Conservation (phyloP, 64 coral and sea anemone species). For the Pocillopora damicornis region DNA sequence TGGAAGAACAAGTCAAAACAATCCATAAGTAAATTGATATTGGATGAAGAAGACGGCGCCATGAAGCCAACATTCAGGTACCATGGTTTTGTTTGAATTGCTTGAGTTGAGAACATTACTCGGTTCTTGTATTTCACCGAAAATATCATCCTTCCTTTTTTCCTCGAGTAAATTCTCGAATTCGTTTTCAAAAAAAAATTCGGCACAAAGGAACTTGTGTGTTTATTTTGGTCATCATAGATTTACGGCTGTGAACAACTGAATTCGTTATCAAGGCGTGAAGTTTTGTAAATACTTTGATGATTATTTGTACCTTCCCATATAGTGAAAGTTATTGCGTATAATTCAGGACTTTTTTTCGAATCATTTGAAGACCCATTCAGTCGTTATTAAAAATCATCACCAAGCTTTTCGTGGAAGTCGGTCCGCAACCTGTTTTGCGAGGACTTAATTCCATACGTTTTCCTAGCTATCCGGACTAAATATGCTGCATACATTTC, state of each 20-base stretch:
- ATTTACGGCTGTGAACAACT: background rate
- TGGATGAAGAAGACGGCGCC: slow-evolving; percentile 17
- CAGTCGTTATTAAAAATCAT: too few species aligned
- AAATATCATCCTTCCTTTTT: background rate
- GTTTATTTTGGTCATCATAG: too few species aligned
- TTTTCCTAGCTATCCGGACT: too few species aligned
- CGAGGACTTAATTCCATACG: too few species aligned
- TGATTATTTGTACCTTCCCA: background rate
- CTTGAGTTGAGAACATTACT: background rate
- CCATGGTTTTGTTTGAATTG: background rate
- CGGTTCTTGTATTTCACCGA: background rate
- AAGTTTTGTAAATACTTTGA: background rate
- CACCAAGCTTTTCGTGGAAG: too few species aligned
- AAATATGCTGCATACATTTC: too few species aligned
- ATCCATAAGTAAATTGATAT: slow-evolving; percentile 20
- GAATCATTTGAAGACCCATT: too few species aligned
- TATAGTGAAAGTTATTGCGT: background rate
- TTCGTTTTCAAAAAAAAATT: too few species aligned
- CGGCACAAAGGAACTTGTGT: too few species aligned
- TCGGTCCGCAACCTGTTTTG: too few species aligned
- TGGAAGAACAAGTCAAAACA: slow-evolving; percentile 11
- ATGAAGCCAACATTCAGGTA: slow-evolving; percentile 44
- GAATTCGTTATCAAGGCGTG: background rate
- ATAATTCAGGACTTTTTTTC: background rate
- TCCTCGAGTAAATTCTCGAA: too few species aligned